Conservation (phyloP, 1,140 invertebrate species). For the Brachionus sp. region DNA sequence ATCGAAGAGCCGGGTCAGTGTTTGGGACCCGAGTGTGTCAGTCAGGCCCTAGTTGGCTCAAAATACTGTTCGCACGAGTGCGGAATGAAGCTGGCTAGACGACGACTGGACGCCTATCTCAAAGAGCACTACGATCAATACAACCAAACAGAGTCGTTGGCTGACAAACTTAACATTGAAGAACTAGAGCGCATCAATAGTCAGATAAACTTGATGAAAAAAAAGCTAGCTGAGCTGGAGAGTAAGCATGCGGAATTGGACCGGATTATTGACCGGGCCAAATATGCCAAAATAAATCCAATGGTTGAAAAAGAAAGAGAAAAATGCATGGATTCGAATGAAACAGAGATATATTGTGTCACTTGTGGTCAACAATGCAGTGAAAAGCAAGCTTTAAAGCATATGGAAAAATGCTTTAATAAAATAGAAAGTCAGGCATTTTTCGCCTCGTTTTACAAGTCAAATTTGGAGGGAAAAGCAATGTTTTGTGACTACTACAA, state of each 20-base stretch:
- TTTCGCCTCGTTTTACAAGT: constrained; percentile 88
- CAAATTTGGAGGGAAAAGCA: constrained; percentile 83
- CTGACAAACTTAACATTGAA: constrained; percentile 79
- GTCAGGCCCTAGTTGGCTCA: constrained; percentile 70
- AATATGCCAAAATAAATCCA: constrained; percentile 66
- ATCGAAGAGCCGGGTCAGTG: constrained; percentile 67
- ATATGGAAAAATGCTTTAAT: constrained; percentile 65
- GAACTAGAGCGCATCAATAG: constrained; percentile 75
- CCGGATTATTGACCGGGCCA: constrained; percentile 73
- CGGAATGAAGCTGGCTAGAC: constrained; percentile 81
- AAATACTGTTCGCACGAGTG: constrained; percentile 94
- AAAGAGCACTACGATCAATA: constrained; percentile 90
- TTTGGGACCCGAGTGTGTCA: constrained; percentile 79
- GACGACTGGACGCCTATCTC: constrained; percentile 67
- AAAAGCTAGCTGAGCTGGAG: constrained; percentile 62
- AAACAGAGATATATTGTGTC: constrained; percentile 71
- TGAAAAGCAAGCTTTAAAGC: constrained; percentile 76
- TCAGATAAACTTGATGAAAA: constrained; percentile 71
- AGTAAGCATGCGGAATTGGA: constrained; percentile 68
- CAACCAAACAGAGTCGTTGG: constrained; percentile 79
- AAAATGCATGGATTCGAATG: not conserved
- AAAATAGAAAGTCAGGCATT: constrained; percentile 92
- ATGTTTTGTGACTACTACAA: constrained; percentile 99
- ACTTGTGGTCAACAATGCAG: constrained; percentile 91
- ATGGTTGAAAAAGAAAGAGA: constrained; percentile 53